phyloP scores from a whole-genome alignment of 1,140 invertebrate species.

The Periplaneta americana region DNA sequence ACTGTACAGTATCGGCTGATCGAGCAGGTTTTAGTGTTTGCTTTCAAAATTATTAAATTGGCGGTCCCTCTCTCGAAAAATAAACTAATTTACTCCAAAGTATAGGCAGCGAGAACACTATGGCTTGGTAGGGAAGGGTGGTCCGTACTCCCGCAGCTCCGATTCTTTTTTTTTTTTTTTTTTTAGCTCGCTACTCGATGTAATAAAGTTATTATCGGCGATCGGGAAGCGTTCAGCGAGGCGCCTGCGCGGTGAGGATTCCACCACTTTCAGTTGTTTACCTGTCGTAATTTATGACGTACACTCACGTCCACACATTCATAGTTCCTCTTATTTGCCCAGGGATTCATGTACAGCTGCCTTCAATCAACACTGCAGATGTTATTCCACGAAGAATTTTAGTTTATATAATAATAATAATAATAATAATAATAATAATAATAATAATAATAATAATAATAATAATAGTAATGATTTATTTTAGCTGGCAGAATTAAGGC shows the following conservation, averaged over 20 bases:
- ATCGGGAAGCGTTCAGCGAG: neutral
- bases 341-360: too few species aligned
- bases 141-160: too few species aligned
- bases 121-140: neutral
- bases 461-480: too few species aligned
- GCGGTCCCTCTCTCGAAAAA: neutral
- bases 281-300: constrained; percentile 14
- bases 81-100: constrained; percentile 13
- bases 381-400: too few species aligned
- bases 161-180: neutral
- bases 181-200: neutral
- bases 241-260: constrained; percentile 1
- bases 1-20: neutral
- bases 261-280: constrained; percentile 9
- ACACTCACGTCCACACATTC: neutral
- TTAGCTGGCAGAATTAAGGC: too few species aligned
- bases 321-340: too few species aligned
- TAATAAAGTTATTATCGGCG: constrained; percentile 18
- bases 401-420: too few species aligned
- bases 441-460: too few species aligned
- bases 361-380: too few species aligned
- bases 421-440: too few species aligned
- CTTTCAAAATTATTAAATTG: constrained; percentile 9
- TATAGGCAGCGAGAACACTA: neutral
- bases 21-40: neutral